Base-by-base conservation (phyloP, 2,113 vertebrate genomes). In the Xenotilapia caudafasciata region DNA sequence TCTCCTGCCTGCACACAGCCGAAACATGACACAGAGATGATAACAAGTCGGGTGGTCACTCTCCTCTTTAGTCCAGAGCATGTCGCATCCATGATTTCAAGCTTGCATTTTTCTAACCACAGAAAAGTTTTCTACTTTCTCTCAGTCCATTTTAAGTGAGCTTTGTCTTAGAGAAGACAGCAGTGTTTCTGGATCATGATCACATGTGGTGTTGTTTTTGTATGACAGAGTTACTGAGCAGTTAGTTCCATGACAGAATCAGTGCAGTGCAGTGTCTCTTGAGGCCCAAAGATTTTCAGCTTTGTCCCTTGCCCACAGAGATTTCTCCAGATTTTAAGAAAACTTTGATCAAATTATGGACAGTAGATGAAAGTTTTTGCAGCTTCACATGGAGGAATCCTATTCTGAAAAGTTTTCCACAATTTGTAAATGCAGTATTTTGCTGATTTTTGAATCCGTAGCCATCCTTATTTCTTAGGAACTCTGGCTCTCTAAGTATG, bases 371-470 rank as follows among this genome's bases (percentile, higher is more conserved):
- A 23, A 42, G n/a, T 23, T 38, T 70, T 70, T 70, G n/a, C 35
- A 15, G 35, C 38, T 42, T 0, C 3, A 42, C 19, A 9, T 70
- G 13, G 35, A 70, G 0, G 12, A 70, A 70, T 23, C 0, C 35
- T 70, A 14, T 42, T 42, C 65, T 70, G n/a, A 14, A 70, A 70
- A 23, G 2, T 14, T 38, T 70, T n/a, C n/a, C 12, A 40, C 35
- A 70, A 40, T 70, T 40, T 70, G n/a, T 40, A 70, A 70, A 70
- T 42, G 35, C n/a, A 40, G n/a, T n/a, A 23, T 42, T 23, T 1
- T 70, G 65, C n/a, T 23, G 12, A 70, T 9, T 26, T 15, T 42
- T 73, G 21, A 73, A 73, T 19, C 5, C 0, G 2, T 9, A 15
- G 38, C 2, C 2, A 42, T 42, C n/a, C 1, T 73, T 73, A 45